Evolutionary conservation across 2,113 vertebrate genomes (phyloP), one percentile per base, ranked within the genome.

Genomic region (Sitta europaea): DNA sequence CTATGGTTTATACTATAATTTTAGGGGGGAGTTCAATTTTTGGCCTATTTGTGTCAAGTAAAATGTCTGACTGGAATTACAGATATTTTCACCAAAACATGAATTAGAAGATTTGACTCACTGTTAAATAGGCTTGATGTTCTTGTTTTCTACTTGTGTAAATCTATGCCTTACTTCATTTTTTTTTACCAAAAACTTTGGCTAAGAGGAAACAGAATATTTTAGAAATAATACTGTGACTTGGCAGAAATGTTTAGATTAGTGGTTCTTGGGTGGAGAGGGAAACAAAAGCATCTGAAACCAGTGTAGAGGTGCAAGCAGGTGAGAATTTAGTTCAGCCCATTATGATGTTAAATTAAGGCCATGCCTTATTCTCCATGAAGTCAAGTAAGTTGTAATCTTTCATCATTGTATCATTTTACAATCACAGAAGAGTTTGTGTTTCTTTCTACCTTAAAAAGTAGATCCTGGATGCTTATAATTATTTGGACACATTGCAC

Each of bases 321-420:
- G 50, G 42, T 81, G 7, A 67, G 27, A 90, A 78, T 94, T 88
- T 87, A 89, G 73, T 33, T 86, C 51, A 88, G 29, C 33, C 66
- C 66, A 76, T 90, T 76, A 73, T 66, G 47, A 73, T 82, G 48
- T 43, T 93, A 95, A 96, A 88, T 78, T 48, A 92, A 67, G 81
- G 48, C 59, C 55, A 42, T 65, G 40, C 40, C 58, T 48, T 65
- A 25, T 40, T 92, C 53, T 73, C 67, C 33, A 33, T 54, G 82
- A 90, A 88, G 75, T 65, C 71, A 91, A 68, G 82, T 72, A 88
- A 86, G 55, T 43, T 86, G 57, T 68, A 84, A 74, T 68, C 81
- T 93, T 96, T 79, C 70, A 83, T 91, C 65, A 53, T 63, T 11
- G 6, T 66, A 82, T 72, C 28, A 86, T 91, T 96, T 95, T 79